Base-by-base conservation (phyloP, 2,888 invertebrate species). In the Nycteola revayana region DNA sequence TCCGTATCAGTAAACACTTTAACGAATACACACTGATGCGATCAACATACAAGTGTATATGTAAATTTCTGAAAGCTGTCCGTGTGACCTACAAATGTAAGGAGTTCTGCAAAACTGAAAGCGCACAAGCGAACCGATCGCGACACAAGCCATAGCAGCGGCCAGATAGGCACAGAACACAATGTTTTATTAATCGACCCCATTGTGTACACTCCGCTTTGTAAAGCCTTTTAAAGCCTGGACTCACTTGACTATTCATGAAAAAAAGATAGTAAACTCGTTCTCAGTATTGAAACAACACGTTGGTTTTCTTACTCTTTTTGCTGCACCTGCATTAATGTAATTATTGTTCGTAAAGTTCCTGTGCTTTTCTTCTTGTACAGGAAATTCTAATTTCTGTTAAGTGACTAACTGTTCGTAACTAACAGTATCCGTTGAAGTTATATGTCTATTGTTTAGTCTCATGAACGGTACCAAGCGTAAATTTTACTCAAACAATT, bases 121-220 rank as follows among this genome's bases (percentile, higher is more conserved):
- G 63, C 58, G 57, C 59, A 58, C 55, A 59, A 56, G 60, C 49
- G 4, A 18, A 7, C 28, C 36, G 44, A 14, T 14, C 14, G 14
- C 14, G 14, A 14, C 14, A 14, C 14, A 2, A 5, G 14, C 14
- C 5, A 70, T 63, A 57, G 51, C 37, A 52, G 52, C 56, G 50
- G 53, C 50, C 49, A 68, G 71, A 68, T 68, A 72, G 62, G 60
- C 49, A 34, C 48, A 27, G 47, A 50, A 58, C 55, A 60, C 54
- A 55, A 77, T 79, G 78, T 78, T 80, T 77, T 82, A 81, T 80
- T 80, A 77, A 80, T 78, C 73, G 70, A 55, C 53, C 60, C 66
- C 72, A 75, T 79, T 79, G 75, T 76, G 47, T 59, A 44, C 39
- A 56, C 32, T 58, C 40, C 46, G 35, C 46, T 54, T 42, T 39